A percentile compares a stretch with the other conserved stretches of the same genome.
These are phyloP conservation scores for Lepidocyrtoides sp. DNA, from an alignment of 2,888 invertebrate genomes.

Conservation along the genomic window DNA sequence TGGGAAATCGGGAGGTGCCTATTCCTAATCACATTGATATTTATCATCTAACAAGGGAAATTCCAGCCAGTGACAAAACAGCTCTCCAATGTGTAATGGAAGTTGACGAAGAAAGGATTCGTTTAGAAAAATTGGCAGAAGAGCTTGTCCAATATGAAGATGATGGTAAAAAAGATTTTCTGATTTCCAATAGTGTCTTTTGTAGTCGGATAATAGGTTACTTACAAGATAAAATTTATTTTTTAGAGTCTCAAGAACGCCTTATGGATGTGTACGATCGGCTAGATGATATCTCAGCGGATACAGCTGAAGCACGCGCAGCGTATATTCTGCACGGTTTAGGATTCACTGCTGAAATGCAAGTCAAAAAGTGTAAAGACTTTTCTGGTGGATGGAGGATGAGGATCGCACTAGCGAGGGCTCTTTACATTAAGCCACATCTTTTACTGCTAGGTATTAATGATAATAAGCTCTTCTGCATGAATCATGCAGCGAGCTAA, in stretches of 20 bases:
- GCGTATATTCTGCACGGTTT: constrained; percentile 98
- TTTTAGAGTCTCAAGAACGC: constrained; percentile 95
- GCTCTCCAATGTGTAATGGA: constrained; percentile 99
- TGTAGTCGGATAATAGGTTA: neutral
- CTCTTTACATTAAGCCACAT: constrained; percentile 81
- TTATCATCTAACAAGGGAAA: constrained; percentile 98
- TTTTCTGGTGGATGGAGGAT: constrained; percentile 90
- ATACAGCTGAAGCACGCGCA: constrained; percentile 97
- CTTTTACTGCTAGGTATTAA: constrained; percentile 74
- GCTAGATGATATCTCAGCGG: constrained; percentile 98
- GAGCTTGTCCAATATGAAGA: constrained; percentile 94
- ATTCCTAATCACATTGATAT: constrained; percentile 99
- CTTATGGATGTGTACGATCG: constrained; percentile 99
- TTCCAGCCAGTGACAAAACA: constrained; percentile 98
- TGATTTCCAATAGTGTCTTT: neutral
- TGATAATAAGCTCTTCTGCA: neutral
- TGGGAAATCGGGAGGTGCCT: constrained; percentile 95
- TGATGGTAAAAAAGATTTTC: constrained; percentile 89
- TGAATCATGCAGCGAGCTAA: too few relatives aligned
- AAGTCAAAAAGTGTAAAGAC: constrained; percentile 90
- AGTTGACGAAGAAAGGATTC: constrained; percentile 97
- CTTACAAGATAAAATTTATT: too few relatives aligned
- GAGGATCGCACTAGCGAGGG: constrained; percentile 89
- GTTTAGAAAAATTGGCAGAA: constrained; percentile 97
- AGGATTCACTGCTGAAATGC: constrained; percentile 94